phyloP scores from a whole-genome alignment of 2,797 vertebrate species.

The Scleropages formosus region DNA sequence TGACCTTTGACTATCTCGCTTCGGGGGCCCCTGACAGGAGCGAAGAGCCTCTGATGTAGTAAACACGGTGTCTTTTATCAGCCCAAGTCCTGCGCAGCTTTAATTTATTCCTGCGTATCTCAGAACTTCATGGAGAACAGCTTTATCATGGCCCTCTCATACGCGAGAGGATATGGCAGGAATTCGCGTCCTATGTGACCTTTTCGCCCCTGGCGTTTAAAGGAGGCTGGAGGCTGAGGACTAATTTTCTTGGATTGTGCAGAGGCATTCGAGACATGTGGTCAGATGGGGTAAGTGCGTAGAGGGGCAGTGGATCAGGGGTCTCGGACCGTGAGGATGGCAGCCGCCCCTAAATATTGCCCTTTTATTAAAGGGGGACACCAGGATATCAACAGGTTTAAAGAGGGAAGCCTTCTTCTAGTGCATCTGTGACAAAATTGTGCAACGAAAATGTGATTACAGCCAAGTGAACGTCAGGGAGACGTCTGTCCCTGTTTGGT shows the following conservation, averaged over 20 bases:
- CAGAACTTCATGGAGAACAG: background rate
- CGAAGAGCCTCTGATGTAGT: constrained; percentile 41
- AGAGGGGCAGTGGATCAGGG: background rate
- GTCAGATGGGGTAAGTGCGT: background rate
- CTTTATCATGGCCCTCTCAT: background rate
- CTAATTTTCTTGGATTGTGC: background rate
- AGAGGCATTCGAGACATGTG: background rate
- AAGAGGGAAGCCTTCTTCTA: background rate
- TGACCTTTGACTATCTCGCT: constrained; percentile 56
- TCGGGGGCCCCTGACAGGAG: constrained; percentile 47
- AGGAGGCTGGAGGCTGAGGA: background rate
- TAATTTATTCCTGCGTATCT: background rate
- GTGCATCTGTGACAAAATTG: background rate
- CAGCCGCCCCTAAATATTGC: background rate
- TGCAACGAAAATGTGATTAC: too few relatives aligned
- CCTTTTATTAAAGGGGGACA: background rate
- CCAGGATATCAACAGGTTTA: too few relatives aligned
- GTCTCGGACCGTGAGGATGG: background rate
- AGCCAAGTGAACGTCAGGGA: too few relatives aligned
- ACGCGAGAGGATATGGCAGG: background rate
- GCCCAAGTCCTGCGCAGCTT: background rate
- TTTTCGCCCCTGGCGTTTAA: background rate
- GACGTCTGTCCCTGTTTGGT: too few relatives aligned
- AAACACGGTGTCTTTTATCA: constrained; percentile 37
- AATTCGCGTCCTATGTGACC: background rate